Conservation (phyloP, 2,797 vertebrate genomes). For the Gephyroberyx darwinii region DNA sequence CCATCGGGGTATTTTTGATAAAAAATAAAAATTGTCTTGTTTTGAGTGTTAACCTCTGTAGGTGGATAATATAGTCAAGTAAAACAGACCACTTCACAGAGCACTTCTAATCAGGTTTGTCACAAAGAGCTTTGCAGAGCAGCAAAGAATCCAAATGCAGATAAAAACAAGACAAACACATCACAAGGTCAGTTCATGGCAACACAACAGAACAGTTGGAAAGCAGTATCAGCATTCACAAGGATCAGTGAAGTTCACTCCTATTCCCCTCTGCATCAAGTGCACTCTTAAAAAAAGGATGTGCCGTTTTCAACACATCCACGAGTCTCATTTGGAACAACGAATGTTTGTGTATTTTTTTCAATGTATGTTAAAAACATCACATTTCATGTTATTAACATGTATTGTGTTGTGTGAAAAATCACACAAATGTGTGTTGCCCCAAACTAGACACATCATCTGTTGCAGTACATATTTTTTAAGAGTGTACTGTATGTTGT, state of each 20-base stretch:
- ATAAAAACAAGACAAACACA: not conserved
- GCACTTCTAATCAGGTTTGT: not conserved
- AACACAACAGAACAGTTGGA: not conserved
- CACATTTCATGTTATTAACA: not conserved
- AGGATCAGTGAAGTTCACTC: no score
- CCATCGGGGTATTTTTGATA: no score
- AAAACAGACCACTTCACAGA: no score
- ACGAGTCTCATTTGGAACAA: no score
- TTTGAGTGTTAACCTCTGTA: no score
- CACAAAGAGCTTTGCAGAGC: not conserved
- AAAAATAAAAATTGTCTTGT: no score
- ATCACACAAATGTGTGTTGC: not conserved
- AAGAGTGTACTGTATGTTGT: conserved; percentile 19
- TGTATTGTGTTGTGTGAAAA: not conserved
- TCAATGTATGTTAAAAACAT: no score
- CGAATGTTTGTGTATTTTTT: no score
- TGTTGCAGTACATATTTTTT: not conserved
- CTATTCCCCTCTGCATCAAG: no score
- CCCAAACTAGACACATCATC: not conserved
- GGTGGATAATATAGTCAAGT: no score
- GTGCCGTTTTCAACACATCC: no score
- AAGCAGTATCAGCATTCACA: not conserved
- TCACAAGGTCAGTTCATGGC: not conserved
- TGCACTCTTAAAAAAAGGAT: no score
- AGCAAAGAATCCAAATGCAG: not conserved